A percentile compares a stretch with the other conserved stretches of the same genome.
Conservation (phyloP, 2,113 vertebrate species). For the Oreocharis arfaki region DNA sequence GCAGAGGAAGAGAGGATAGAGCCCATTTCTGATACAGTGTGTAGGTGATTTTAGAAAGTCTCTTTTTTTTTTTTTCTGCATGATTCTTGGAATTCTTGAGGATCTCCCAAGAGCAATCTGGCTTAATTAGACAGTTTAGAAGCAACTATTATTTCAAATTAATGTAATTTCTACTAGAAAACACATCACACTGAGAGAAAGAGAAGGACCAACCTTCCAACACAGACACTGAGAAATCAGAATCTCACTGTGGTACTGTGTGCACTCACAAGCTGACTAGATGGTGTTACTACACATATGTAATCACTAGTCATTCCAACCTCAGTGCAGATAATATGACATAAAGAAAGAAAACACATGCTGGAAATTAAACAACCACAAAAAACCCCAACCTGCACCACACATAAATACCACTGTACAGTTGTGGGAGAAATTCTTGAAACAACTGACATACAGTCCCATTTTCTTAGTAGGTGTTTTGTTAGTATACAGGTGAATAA, state of each 20-base stretch:
- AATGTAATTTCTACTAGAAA: neutral
- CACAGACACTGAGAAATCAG: neutral
- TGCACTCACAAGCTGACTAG: neutral
- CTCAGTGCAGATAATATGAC: neutral
- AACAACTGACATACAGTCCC: neutral
- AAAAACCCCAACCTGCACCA: neutral
- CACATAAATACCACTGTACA: neutral
- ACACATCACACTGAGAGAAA: neutral
- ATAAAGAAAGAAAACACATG: neutral
- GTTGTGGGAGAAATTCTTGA: neutral
- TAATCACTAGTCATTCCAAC: neutral
- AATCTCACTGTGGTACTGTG: neutral
- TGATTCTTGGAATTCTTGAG: neutral
- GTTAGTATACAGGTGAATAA: conserved; percentile 28
- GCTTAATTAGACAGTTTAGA: neutral
- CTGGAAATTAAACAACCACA: neutral
- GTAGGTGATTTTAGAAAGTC: neutral
- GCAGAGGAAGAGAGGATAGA: neutral
- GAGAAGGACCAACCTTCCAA: neutral
- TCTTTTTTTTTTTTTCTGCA: neutral
- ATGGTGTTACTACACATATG: neutral
- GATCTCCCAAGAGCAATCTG: neutral
- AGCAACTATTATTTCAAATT: neutral
- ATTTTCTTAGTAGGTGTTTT: neutral
- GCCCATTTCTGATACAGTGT: neutral